phyloP scores from a whole-genome alignment of 2,797 vertebrate species.

The Toxotes lorentzi region DNA sequence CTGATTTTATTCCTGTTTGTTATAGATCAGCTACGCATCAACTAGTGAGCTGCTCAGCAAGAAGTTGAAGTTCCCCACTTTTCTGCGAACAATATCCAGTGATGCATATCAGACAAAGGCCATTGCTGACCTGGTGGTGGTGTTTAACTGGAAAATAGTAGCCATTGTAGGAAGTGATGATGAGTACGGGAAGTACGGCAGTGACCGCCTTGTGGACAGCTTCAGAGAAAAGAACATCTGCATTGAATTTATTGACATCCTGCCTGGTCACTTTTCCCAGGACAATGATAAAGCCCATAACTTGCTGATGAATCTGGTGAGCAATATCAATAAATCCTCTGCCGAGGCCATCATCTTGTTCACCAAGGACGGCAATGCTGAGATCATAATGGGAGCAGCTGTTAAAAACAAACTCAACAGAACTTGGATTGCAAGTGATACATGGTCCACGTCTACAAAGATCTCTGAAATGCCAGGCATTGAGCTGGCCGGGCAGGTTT shows the following conservation, averaged over 20 bases:
- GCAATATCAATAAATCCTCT: neutral
- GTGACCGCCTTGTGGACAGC: slow-evolving; percentile 13
- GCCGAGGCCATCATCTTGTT: slow-evolving; percentile 77
- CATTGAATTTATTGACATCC: slow-evolving; percentile 55
- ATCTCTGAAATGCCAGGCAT: slow-evolving; percentile 19
- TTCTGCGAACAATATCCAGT: slow-evolving; percentile 70
- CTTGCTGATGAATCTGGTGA: neutral
- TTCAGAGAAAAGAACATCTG: slow-evolving; percentile 35
- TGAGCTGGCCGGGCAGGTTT: slow-evolving; percentile 50
- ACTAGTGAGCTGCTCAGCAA: slow-evolving; percentile 69
- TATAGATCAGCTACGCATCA: slow-evolving; percentile 70
- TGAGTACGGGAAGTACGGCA: slow-evolving; percentile 70
- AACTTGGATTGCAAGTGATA: slow-evolving; percentile 77
- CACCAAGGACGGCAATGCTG: slow-evolving; percentile 52
- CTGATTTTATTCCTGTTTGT: slow-evolving; percentile 12
- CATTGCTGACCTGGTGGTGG: slow-evolving; percentile 54
- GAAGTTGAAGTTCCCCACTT: slow-evolving; percentile 74
- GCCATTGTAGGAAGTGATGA: slow-evolving; percentile 71
- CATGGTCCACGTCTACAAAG: slow-evolving; percentile 63
- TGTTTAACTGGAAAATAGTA: slow-evolving; percentile 65
- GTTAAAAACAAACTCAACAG: slow-evolving; percentile 37
- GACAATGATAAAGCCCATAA: accelerated
- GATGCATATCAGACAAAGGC: slow-evolving; percentile 65
- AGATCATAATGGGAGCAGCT: slow-evolving; percentile 49
- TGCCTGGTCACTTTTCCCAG: slow-evolving; percentile 44